Evolutionary conservation across 2,888 invertebrate genomes (phyloP), one percentile per base, ranked within the genome.

Genomic region (Onchidella celtica): DNA sequence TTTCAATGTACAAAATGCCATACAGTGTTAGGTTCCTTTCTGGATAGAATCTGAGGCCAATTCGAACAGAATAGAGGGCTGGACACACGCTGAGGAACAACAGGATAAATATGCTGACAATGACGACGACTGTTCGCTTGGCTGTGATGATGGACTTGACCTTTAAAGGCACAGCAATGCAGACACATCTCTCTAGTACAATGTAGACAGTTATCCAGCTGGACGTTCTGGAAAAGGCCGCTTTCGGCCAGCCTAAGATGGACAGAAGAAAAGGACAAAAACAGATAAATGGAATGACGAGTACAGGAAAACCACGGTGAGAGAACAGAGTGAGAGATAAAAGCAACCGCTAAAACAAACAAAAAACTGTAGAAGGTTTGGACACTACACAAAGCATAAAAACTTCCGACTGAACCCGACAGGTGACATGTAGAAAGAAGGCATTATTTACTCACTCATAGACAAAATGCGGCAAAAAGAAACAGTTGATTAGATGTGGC

Each of bases 201-300:
- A 66, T 66, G 21, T 29, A 66, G 34, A 32, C 66, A 3, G 66
- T 66, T 27, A 66, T 66, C 66, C 29, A 32, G 27, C 66, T 66
- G 29, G 32, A 11, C 9, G 21, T 32, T 14, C 66, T 24, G 17
- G 66, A 27, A 29, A 27, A 66, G 11, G 4, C 14, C 29, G 32
- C 34, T 6, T 66, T 27, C 3, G 66, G 66, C 66, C 66, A 66
- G 21, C 66, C 66, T 66, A 32, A 4, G 66, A 47, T n/a, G n/a
- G n/a, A n/a, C n/a, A n/a, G n/a, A n/a, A n/a, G n/a, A n/a, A n/a
- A n/a, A n/a, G n/a, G n/a, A n/a, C n/a, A n/a, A n/a, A n/a, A n/a
- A n/a, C n/a, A n/a, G n/a, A n/a, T n/a, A n/a, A n/a, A n/a, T n/a
- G n/a, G n/a, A n/a, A n/a, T n/a, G n/a, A n/a, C n/a, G n/a, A n/a